Percentiles rank a stretch among this genome's conserved stretches.
Conservation (phyloP, 2,797 vertebrate genomes). For the Aphelocoma californica region DNA sequence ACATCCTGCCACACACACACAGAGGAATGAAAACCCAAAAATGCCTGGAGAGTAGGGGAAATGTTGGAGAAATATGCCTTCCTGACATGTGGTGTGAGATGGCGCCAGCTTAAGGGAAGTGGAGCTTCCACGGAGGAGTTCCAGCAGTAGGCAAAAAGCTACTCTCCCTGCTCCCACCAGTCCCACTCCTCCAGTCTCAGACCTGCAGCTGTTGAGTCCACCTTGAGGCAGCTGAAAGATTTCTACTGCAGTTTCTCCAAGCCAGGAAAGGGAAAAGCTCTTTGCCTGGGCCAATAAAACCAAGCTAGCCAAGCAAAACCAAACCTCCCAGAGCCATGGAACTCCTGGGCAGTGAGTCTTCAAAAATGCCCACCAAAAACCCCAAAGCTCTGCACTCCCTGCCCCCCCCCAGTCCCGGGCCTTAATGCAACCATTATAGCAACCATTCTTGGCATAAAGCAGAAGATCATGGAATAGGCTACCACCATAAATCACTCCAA, state of each 20-base stretch:
- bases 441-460: not conserved
- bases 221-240: not conserved
- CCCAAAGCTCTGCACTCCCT: not conserved
- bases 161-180: not conserved
- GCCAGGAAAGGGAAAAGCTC: too few species aligned
- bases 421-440: not conserved
- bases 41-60: not conserved
- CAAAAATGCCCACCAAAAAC: not conserved
- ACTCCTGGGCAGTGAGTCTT: not conserved
- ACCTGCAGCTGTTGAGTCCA: not conserved
- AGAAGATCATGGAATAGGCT: not conserved
- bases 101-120: not conserved
- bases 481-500: not conserved
- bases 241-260: not conserved
- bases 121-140: not conserved
- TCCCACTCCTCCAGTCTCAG: too few species aligned
- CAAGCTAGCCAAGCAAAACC: not conserved
- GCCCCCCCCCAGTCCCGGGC: rapidly evolving
- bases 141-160: not conserved
- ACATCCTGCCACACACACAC: rapidly evolving
- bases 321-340: rapidly evolving
- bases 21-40: not conserved
- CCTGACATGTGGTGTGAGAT: rapidly evolving
- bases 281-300: not conserved
- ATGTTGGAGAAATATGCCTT: not conserved